Base-by-base conservation (phyloP, 2,113 vertebrate genomes). In the Lontra canadensis region DNA sequence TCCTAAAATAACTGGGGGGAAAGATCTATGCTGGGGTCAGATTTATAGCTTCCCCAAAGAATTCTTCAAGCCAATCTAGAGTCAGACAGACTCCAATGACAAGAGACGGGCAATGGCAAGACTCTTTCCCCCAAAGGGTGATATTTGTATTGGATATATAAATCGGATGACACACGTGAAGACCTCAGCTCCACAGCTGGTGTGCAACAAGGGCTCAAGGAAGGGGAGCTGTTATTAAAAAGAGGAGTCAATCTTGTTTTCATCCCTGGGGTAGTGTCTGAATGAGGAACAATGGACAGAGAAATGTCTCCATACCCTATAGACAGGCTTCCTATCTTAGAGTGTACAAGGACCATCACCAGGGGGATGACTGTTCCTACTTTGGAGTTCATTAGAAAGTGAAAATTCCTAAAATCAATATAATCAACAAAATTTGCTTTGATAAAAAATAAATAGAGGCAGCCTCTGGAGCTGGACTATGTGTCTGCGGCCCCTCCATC, bases 41-140 rank as follows among this genome's bases (percentile, higher is more conserved):
- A 96, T 36, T 92, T 78, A 90, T 4, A 81, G 31, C 61, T 97
- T 92, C 79, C 88, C 49, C 52, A 55, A 94, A 90, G 63, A 92
- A 83, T 79, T 31, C 17, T 65, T 36, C 65, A 86, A 83, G 39
- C 13, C 73, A 47, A n/a, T 94, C 78, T 96, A 65, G 49, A 93
- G 36, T 79, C 31, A 78, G n/a, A 61, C 42, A 95, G 90, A 79
- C 71, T 55, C 7, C 7, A 74, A 74, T 15, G 73, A 76, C 42
- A 44, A 76, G 42, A 29, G 25, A 44, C 1, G 26, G 25, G 34
- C 55, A 85, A 52, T 74, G 34, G 82, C 63, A 69, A 74, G 71
- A 74, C 39, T 57, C 31, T 76, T 84, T 90, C 47, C 65, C 20
- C 88, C 63, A 94, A 44, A 92, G 65, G 79, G 55, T 59, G 59